Evolutionary conservation across 2,888 invertebrate genomes (phyloP).

Genomic region (Pollenia angustigena): DNA sequence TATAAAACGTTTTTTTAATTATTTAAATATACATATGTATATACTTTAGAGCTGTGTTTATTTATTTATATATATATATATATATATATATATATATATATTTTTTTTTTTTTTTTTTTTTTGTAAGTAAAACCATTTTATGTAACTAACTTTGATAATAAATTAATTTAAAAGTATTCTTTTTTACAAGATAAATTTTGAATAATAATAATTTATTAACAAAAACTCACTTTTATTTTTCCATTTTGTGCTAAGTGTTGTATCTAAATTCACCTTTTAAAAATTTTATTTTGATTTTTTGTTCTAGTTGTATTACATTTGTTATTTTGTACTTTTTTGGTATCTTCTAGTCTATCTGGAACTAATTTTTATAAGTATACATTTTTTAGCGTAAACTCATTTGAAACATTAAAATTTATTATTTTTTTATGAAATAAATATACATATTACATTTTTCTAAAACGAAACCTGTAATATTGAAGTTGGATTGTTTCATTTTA

Average conservation of each 20-base stretch:
- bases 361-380: slow-evolving; percentile 16
- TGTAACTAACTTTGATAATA: slow-evolving; percentile 56
- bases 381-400: slow-evolving; percentile 10
- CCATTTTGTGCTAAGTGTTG: not conserved
- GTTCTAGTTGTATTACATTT: slow-evolving; percentile 21
- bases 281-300: slow-evolving; percentile 14
- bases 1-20: slow-evolving; percentile 1
- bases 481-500: not conserved
- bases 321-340: slow-evolving; percentile 52
- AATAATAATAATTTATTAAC: slow-evolving; percentile 56
- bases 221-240: not conserved
- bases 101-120: slow-evolving; percentile 7
- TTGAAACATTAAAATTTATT: slow-evolving; percentile 20
- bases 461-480: not conserved
- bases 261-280: not conserved
- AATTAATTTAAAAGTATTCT: slow-evolving; percentile 62
- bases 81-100: not conserved
- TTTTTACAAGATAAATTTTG: slow-evolving; percentile 40
- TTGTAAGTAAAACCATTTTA: not conserved
- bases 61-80: too few relatives aligned
- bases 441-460: slow-evolving; percentile 12
- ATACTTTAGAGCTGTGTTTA: too few relatives aligned
- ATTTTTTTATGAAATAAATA: slow-evolving; percentile 38
- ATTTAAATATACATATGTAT: too few relatives aligned
- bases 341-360: slow-evolving; percentile 58